Evolutionary conservation across 2,888 invertebrate species (phyloP).

Genomic region (Muscina levida): DNA sequence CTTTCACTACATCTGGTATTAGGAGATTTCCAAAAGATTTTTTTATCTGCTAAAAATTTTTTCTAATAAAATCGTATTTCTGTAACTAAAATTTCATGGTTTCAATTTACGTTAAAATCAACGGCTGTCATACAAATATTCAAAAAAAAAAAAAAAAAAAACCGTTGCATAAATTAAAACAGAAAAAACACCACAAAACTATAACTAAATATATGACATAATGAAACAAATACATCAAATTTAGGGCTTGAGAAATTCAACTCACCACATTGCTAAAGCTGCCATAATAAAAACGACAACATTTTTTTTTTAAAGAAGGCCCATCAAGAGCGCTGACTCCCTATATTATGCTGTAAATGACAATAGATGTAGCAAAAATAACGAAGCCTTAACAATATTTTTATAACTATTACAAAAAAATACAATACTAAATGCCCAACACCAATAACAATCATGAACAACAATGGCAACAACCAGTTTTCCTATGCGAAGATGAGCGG

Average conservation of each 20-base stretch:
- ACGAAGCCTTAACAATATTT: conserved; percentile 32
- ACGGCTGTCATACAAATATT: no score
- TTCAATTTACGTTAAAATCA: no score
- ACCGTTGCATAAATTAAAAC: conserved; percentile 56
- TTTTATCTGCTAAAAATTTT: no score
- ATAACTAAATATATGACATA: conserved; percentile 39
- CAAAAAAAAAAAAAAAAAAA: no score
- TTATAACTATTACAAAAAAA: conserved; percentile 41
- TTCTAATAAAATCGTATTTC: no score
- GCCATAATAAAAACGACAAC: conserved; percentile 30
- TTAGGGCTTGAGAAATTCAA: conserved; percentile 2
- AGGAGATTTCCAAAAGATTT: no score
- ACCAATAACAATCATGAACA: no score
- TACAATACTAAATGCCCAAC: neutral
- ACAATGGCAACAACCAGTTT: conserved; percentile 38
- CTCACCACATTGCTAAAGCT: conserved; percentile 6
- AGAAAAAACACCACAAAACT: conserved; percentile 5
- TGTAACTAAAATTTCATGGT: no score
- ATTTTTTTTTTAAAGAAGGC: neutral
- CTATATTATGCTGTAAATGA: conserved; percentile 10
- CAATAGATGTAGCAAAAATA: conserved; percentile 12
- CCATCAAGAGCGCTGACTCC: conserved; percentile 10
- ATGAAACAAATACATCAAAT: conserved; percentile 54
- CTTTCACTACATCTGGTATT: no score
- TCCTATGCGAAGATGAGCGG: neutral